Percentiles rank a stretch among this genome's conserved stretches.
Conservation (phyloP, 2,797 vertebrate genomes). For the Luscinia luscinia region DNA sequence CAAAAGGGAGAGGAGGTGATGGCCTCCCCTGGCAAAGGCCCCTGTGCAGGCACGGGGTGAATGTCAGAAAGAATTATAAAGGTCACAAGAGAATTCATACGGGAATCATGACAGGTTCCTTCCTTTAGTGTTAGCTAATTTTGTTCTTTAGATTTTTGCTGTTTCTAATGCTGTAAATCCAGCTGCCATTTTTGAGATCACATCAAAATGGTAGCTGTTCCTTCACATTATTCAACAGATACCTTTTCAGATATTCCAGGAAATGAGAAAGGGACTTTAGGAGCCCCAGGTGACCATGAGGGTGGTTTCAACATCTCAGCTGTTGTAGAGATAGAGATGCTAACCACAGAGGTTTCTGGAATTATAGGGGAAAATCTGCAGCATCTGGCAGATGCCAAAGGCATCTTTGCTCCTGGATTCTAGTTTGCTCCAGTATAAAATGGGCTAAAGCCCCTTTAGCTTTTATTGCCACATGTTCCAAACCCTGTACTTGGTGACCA, state of each 20-base stretch:
- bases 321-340: neutral
- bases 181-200: neutral
- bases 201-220: neutral
- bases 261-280: neutral
- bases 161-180: neutral
- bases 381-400: neutral
- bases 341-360: neutral
- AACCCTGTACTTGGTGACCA: neutral
- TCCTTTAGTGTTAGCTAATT: neutral
- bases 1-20: neutral
- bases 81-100: neutral
- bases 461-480: neutral
- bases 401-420: neutral
- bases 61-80: neutral
- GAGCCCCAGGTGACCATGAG: neutral
- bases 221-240: neutral
- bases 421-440: neutral
- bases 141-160: neutral
- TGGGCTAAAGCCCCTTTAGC: neutral
- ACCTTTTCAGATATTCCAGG: neutral
- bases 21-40: neutral
- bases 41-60: neutral
- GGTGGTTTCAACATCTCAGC: neutral
- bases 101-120: neutral
- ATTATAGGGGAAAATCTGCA: neutral